Evolutionary conservation across 2,797 vertebrate species (phyloP), one percentile per base, ranked within the genome.

Genomic region (Phylloscopus collybita): DNA sequence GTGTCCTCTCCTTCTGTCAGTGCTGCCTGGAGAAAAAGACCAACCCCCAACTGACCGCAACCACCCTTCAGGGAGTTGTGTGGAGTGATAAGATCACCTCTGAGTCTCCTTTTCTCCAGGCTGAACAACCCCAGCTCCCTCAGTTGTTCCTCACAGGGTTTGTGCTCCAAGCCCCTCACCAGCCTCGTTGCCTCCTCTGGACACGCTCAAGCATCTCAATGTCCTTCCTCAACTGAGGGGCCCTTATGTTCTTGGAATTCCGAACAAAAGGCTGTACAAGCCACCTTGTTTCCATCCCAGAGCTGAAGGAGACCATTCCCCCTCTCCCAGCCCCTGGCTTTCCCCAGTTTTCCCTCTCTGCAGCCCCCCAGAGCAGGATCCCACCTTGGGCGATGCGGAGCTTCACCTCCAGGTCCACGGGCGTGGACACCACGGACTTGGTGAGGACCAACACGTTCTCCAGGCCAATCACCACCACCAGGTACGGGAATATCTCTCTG

Each of bases 401-500:
- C 96, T 99, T 99, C 96, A 99, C 99, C 94, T 99, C 99, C 18
- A 99, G 98, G 97, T 99, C 99, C 9, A 99, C 99, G 0, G 99
- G 99, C 0, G 99, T 99, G 8, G 99, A 99, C 90, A 99, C 99
- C 7, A 99, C 99, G 0, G 99, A 99, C 97, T 99, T 99, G 42
- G 99, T 99, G 95, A 99, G 99, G 50, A 99, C 99, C 88, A 99
- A 61, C 85, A 99, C 99, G 0, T 99, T 99, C 97, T 99, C 99
- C n/a, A 99, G 95, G 75, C 99, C 99, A 4, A 99, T 99, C 59
- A 99, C 99, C 23, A 99, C 99, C 91, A 99, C 99, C 70, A 99
- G 97, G 95, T 99, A 99, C 0, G 99, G 99, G 76, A 99, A 99
- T 51, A 99, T 99, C 97, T 99, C 99, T 9, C 99, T 99, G 96